phyloP scores from a whole-genome alignment of 1,140 invertebrate genomes.

The Papilio xuthus region DNA sequence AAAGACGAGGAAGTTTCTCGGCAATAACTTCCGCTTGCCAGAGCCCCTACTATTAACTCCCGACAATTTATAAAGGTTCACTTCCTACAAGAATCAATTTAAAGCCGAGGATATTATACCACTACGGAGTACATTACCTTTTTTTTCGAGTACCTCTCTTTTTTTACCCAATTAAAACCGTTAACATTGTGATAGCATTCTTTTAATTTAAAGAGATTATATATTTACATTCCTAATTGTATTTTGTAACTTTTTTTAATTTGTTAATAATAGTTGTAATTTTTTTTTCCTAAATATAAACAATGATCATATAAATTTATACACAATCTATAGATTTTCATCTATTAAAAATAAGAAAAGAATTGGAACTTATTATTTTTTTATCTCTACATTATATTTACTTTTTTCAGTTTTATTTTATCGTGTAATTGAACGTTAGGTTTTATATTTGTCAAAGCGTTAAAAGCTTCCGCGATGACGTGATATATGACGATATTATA shows the following conservation, averaged over 20 bases:
- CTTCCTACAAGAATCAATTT: conserved; percentile 17
- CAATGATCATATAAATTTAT: too few species aligned
- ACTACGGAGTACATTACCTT: neutral
- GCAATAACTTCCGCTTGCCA: neutral
- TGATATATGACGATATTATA: conserved; percentile 7
- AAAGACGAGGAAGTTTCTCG: conserved; percentile 14
- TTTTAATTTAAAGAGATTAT: too few species aligned
- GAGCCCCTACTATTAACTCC: neutral
- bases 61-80: conserved; percentile 28
- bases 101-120: conserved; percentile 6
- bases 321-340: too few species aligned
- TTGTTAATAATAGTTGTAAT: too few species aligned
- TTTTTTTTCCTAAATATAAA: too few species aligned
- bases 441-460: neutral
- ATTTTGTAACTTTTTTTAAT: too few species aligned
- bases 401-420: neutral
- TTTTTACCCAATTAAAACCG: conserved; percentile 1
- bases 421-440: neutral
- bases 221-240: too few species aligned
- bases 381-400: neutral
- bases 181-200: neutral
- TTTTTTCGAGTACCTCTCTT: neutral
- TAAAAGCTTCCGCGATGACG: neutral
- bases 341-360: too few species aligned
- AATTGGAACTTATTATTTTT: neutral